phyloP scores from a whole-genome alignment of 2,888 invertebrate genomes.

The Sarcophaga carnaria region DNA sequence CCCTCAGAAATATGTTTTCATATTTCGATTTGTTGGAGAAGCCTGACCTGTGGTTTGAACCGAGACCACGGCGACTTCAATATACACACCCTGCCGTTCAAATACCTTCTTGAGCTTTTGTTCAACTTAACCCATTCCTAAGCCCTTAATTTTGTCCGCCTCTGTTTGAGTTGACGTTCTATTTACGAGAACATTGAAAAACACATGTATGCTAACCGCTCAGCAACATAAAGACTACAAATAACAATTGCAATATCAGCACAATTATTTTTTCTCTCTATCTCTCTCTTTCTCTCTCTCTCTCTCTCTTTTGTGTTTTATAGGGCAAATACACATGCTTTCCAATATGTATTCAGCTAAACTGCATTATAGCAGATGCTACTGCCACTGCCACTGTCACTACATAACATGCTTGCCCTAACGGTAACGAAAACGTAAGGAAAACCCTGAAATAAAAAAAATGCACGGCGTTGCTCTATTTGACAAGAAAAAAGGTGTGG shows the following conservation, averaged over 20 bases:
- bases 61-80: no score
- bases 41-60: no score
- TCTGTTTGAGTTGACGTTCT: conserved; percentile 16
- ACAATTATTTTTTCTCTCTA: conserved; percentile 1
- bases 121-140: no score
- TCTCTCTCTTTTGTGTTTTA: neutral
- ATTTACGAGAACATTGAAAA: neutral
- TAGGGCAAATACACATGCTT: neutral
- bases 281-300: no score
- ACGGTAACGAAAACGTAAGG: neutral
- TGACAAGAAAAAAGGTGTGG: neutral
- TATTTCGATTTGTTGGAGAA: no score
- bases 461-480: neutral
- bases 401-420: neutral
- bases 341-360: neutral
- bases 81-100: no score
- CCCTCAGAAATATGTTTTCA: no score
- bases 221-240: conserved; percentile 36
- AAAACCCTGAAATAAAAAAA: neutral
- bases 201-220: conserved; percentile 39
- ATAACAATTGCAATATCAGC: conserved; percentile 61
- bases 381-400: neutral
- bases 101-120: no score
- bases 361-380: neutral
- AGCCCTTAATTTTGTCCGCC: neutral